These are phyloP conservation scores for Drosophila neocordata DNA, from an alignment of 1,140 invertebrate genomes.

Conservation along the genomic window DNA sequence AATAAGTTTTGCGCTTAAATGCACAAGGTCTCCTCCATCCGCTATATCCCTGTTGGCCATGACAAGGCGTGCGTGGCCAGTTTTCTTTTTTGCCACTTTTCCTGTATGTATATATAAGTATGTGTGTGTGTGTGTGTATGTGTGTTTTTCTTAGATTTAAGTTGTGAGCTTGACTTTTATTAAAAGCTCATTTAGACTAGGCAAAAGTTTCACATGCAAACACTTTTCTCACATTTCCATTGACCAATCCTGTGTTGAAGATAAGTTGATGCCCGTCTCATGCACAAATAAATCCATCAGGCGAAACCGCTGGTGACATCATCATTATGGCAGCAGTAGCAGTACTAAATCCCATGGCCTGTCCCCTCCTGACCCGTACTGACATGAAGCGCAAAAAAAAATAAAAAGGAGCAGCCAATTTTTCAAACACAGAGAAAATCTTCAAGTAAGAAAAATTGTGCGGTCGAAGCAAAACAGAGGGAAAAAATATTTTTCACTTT, in stretches of 20 bases:
- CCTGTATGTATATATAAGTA: constrained; percentile 29
- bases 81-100: constrained; percentile 35
- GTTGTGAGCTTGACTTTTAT: constrained; percentile 69
- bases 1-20: constrained; percentile 81
- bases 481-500: constrained; percentile 40
- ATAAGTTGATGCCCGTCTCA: constrained; percentile 40
- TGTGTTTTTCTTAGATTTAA: constrained; percentile 44
- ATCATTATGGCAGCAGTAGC: constrained; percentile 63
- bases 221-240: constrained; percentile 31
- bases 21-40: constrained; percentile 45
- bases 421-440: constrained; percentile 63
- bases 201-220: constrained; percentile 55
- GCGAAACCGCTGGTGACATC: constrained; percentile 57
- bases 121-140: constrained; percentile 29
- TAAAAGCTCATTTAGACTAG: constrained; percentile 76
- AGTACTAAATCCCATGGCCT: constrained; percentile 28
- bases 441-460: constrained; percentile 75
- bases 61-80: constrained; percentile 51
- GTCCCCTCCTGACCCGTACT: constrained; percentile 8
- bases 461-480: constrained; percentile 68
- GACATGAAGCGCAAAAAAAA: constrained; percentile 64
- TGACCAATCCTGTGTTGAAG: constrained; percentile 52
- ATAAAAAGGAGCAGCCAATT: constrained; percentile 72
- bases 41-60: constrained; percentile 12
- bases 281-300: constrained; percentile 63